Evolutionary conservation across 1,140 invertebrate species (phyloP), one percentile per base, ranked within the genome.

Genomic region (Eupeodes corollae): DNA sequence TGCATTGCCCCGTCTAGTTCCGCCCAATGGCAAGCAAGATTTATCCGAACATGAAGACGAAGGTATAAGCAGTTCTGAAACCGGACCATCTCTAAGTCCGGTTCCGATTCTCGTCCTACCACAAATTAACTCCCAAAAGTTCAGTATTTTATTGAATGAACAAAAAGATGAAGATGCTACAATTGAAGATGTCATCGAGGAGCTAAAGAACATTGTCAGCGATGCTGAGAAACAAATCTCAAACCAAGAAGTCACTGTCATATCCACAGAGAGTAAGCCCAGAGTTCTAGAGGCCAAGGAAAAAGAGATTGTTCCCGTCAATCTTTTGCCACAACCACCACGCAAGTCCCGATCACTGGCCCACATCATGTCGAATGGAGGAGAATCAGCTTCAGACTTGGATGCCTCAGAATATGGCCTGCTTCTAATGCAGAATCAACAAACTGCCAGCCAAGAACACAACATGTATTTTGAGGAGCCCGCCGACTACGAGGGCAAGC

Each of bases 131-230:
- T 48, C 66, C 61, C 46, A 74, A 71, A 39, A 61, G 69, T 40
- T 43, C 34, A 34, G 34, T 38, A 46, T 6, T 49, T 51, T 15
- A 37, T 45, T 14, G 47, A 52, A 6, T n/a, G 39, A 50, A 18
- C 51, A 51, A 6, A 54, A 59, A 12, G 83, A 86, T 54, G 83
- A 84, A 42, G 84, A 88, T 69, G 86, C 83, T 0, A 88, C 86
- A 13, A 88, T 91, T 42, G 87, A 89, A 53, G 86, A 89, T 69
- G 86, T 89, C 0, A 89, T 90, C 56, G 84, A 87, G 63, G 86
- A 88, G 60, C 64, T 91, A 26, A 75, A 83, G 53, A 88, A 88
- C 53, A 88, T 89, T 43, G 83, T 89, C 1, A 88, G 86, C 59
- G 83, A 89, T 48, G 86, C 84, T 0, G 84, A 88, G 70, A 78